Evolutionary conservation across 2,113 vertebrate genomes (phyloP).

Genomic region (Nipponia nippon): DNA sequence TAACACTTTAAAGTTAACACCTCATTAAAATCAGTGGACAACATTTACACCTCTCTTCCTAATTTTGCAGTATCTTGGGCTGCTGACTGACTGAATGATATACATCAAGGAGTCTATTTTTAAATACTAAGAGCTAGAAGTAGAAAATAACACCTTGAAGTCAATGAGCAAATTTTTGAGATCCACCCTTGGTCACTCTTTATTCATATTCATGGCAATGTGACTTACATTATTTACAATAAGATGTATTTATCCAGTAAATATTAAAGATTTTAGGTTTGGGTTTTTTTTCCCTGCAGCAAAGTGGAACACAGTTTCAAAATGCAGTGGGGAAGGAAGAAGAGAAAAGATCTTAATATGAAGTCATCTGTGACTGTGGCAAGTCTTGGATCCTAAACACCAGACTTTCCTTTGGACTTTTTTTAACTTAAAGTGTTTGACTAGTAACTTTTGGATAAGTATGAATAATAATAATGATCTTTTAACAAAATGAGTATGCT

Average conservation of each 20-base stretch:
- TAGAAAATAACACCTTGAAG: not conserved
- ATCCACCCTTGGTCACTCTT: not conserved
- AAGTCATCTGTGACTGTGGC: not conserved
- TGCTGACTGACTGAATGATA: not conserved
- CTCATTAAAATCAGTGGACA: not conserved
- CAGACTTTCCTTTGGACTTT: not conserved
- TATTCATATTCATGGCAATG: not conserved
- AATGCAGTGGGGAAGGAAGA: not conserved
- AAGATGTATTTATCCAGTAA: not conserved
- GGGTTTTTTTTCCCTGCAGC: not conserved
- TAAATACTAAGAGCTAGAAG: not conserved
- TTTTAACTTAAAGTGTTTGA: not conserved
- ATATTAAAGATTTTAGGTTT: not conserved
- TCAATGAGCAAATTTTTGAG: not conserved
- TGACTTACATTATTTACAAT: not conserved
- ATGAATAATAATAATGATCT: not conserved
- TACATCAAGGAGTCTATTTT: not conserved
- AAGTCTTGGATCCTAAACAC: not conserved
- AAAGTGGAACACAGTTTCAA: not conserved
- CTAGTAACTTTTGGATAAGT: not conserved
- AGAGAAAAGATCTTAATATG: not conserved
- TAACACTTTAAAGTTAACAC: not conserved
- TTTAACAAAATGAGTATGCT: not conserved
- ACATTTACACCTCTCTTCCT: not conserved
- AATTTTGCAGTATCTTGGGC: not conserved